Evolutionary conservation across 2,113 vertebrate species (phyloP), one percentile per base, ranked within the genome.

Genomic region (Callipepla squamata): DNA sequence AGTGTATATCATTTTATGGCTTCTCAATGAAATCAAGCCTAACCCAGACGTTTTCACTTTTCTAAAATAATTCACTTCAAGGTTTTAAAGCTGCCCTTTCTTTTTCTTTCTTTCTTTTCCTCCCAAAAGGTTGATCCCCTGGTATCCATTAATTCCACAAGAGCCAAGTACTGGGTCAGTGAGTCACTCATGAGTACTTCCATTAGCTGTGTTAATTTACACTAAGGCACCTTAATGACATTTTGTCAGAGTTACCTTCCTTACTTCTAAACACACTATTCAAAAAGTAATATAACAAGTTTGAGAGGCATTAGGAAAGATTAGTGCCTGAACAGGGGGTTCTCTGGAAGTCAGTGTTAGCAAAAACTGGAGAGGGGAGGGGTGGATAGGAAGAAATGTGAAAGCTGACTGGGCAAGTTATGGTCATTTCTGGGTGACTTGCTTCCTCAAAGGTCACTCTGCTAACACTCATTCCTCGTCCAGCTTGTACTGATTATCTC

Each of bases 121-220:
- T 96, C 95, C 82, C 42, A 48, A 94, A 98, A 97, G 95, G 97
- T 59, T 96, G 98, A 98, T 98, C 98, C 97, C 97, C 92, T 97
- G 98, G 98, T 97, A 98, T 98, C 98, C 98, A 98, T 98, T 99
- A 99, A 99, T 98, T 98, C 98, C 97, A 98, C 96, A 96, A 96
- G 97, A 98, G 98, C 96, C 97, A 98, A 97, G 92, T 98, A 98
- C 98, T 98, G 98, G 98, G 98, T 98, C 98, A 98, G 97, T 87
- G 97, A 98, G 98, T 98, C 98, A 98, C 98, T 98, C 98, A 98
- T 91, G 97, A 97, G 93, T 96, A 97, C 95, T 96, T 97, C 97
- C 97, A 97, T 98, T 98, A 98, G 96, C 96, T 80, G 66, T 51
- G 89, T 97, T 98, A 98, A 98, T 98, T 98, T 98, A 98, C 98